Conservation (phyloP, 2,888 invertebrate genomes). For the Crocallis elinguaria region DNA sequence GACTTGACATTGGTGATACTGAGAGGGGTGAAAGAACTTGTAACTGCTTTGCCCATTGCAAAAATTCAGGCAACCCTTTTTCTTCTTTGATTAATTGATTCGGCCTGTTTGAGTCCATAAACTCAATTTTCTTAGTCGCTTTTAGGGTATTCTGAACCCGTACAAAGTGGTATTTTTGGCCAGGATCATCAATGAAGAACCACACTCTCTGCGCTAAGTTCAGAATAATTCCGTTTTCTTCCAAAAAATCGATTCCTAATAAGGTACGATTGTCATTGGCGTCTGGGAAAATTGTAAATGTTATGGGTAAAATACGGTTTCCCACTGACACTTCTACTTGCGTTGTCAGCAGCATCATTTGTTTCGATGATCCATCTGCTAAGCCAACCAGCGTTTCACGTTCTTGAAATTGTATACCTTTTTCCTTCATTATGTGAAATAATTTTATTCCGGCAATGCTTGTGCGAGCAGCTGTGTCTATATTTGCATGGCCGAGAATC, state of each 20-base stretch:
- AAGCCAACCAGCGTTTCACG: not conserved
- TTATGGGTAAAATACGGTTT: not conserved
- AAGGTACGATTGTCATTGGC: constrained; percentile 4
- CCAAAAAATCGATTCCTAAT: constrained; percentile 29
- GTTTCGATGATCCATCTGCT: not conserved
- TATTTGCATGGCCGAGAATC: not conserved
- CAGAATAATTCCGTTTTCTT: constrained; percentile 20
- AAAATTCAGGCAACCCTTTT: no score
- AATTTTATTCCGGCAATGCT: not conserved
- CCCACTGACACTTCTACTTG: not conserved
- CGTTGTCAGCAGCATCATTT: not conserved
- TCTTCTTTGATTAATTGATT: no score
- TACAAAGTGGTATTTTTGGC: not conserved
- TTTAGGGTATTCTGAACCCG: not conserved
- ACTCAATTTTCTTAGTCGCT: no score
- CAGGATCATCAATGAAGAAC: constrained; percentile 28
- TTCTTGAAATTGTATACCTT: not conserved
- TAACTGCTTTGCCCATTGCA: no score
- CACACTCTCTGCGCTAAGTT: constrained; percentile 29
- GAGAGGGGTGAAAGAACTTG: no score
- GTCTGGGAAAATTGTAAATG: not conserved
- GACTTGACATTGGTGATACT: no score
- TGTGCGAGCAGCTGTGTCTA: not conserved
- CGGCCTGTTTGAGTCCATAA: no score
- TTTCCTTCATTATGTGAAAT: not conserved